Evolutionary conservation across 2,888 invertebrate species (phyloP).

Genomic region (Trichogramma evanescens): DNA sequence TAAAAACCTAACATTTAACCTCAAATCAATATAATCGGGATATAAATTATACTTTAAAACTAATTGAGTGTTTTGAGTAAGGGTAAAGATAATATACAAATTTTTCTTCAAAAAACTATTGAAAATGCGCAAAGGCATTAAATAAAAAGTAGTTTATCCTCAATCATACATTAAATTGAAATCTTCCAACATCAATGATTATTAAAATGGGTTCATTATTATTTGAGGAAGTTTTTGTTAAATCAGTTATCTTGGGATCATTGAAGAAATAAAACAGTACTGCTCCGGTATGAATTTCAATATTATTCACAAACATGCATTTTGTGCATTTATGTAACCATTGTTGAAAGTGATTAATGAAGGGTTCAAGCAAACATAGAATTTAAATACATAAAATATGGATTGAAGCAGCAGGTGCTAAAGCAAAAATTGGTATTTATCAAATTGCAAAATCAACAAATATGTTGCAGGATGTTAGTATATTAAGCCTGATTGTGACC

Average conservation of each 20-base stretch:
- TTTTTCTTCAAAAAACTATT: background rate
- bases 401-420: slow-evolving; percentile 5
- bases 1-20: slow-evolving; percentile 5
- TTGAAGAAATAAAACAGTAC: no score
- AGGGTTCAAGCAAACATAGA: slow-evolving; percentile 3
- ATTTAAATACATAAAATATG: background rate
- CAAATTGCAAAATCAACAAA: background rate
- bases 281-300: no score
- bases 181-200: no score
- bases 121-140: no score
- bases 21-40: background rate
- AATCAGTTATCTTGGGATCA: no score
- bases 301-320: background rate
- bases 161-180: no score
- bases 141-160: no score
- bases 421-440: background rate
- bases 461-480: slow-evolving; percentile 12
- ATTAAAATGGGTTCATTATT: no score
- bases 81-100: background rate
- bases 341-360: background rate
- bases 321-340: slow-evolving; percentile 2
- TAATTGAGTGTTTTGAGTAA: background rate
- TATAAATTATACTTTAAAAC: background rate
- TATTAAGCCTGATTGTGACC: slow-evolving; percentile 1
- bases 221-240: no score